These are phyloP conservation scores for Argynnis bischoffii DNA, from an alignment of 2,888 invertebrate genomes.

Conservation along the genomic window DNA sequence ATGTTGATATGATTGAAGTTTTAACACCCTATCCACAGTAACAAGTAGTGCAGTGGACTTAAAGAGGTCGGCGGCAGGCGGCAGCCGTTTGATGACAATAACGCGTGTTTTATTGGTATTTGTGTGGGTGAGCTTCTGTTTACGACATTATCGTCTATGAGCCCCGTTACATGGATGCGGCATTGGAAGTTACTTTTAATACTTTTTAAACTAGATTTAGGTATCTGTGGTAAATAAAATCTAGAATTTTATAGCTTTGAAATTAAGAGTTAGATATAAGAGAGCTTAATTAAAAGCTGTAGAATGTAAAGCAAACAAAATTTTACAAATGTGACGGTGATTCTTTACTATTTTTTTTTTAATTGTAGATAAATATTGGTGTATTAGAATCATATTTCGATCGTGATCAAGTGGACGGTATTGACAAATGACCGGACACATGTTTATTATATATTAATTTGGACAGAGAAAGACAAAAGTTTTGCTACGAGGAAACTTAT, in stretches of 20 bases:
- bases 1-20: slow-evolving; percentile 31
- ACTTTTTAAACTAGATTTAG: neutral
- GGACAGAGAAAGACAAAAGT: neutral
- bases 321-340: too few relatives aligned
- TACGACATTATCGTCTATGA: slow-evolving; percentile 54
- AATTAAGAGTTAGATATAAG: too few relatives aligned
- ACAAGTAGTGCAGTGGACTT: slow-evolving; percentile 23
- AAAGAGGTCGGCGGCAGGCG: slow-evolving; percentile 38
- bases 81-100: slow-evolving; percentile 60
- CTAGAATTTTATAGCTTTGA: too few relatives aligned
- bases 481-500: too few relatives aligned
- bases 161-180: slow-evolving; percentile 50
- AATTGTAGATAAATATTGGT: too few relatives aligned
- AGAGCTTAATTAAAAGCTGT: too few relatives aligned
- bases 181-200: slow-evolving; percentile 23
- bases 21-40: slow-evolving; percentile 5
- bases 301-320: too few relatives aligned
- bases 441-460: neutral
- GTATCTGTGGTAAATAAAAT: too few relatives aligned
- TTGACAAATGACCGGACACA: slow-evolving; percentile 13
- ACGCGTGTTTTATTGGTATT: slow-evolving; percentile 57
- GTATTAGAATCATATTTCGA: too few relatives aligned
- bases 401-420: slow-evolving; percentile 34
- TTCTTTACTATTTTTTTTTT: too few relatives aligned
- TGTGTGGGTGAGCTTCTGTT: slow-evolving; percentile 60